Conservation (phyloP, 2,797 vertebrate species). For the Cossypha heuglini region DNA sequence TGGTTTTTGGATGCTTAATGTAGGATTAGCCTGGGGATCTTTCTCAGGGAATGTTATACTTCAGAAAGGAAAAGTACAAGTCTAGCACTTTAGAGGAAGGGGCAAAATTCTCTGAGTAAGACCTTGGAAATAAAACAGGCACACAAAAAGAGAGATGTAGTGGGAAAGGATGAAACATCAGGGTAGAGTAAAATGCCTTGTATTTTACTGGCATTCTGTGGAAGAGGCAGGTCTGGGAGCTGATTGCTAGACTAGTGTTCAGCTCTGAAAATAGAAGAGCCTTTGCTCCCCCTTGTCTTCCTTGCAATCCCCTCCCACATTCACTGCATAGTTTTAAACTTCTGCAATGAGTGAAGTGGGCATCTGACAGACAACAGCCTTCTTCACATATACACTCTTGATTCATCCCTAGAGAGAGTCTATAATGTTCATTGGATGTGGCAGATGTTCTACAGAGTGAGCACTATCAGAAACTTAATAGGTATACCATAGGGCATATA, state of each 20-base stretch:
- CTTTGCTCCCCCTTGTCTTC: neutral
- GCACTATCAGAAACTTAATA: neutral
- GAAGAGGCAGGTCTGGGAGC: neutral
- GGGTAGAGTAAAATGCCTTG: neutral
- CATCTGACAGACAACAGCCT: conserved; percentile 41
- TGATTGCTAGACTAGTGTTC: neutral
- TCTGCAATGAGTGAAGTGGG: conserved; percentile 51
- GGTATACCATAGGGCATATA: neutral
- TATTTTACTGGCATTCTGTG: neutral
- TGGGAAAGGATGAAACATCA: neutral
- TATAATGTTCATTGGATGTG: neutral
- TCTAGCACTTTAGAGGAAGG: neutral
- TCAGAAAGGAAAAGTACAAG: neutral
- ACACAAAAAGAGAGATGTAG: neutral
- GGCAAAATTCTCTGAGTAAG: neutral
- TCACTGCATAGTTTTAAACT: conserved; percentile 51
- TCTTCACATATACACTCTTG: neutral
- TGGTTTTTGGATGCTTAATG: neutral
- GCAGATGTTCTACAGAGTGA: neutral
- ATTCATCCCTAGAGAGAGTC: neutral
- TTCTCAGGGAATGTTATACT: neutral
- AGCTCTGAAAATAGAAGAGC: conserved; percentile 52
- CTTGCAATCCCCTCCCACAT: conserved; percentile 42
- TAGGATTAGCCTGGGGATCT: neutral
- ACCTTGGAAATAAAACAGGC: neutral